Conservation (phyloP, 2,113 vertebrate species). For the Sclerurus mexicanus region DNA sequence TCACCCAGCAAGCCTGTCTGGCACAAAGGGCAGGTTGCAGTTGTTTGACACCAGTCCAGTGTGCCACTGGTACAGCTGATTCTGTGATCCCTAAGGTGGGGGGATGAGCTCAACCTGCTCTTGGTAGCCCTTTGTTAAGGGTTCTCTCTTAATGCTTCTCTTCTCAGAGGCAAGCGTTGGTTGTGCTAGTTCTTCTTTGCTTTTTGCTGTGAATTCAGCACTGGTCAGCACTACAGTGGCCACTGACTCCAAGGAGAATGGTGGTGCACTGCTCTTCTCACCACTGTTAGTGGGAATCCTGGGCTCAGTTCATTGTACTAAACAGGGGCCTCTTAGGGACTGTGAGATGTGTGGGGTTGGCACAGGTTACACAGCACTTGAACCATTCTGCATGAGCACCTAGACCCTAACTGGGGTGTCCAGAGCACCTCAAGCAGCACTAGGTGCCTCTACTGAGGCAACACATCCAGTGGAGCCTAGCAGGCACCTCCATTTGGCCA, state of each 20-base stretch:
- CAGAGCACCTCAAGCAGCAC: not conserved
- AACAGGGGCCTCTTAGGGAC: fast-evolving
- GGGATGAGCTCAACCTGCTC: not conserved
- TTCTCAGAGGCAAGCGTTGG: fast-evolving
- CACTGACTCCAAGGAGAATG: not conserved
- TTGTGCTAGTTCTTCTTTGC: not conserved
- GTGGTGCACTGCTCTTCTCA: not conserved
- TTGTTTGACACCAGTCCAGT: too few species aligned
- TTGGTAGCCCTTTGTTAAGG: not conserved
- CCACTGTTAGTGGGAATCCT: not conserved
- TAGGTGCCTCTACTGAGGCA: not conserved
- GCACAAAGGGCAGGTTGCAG: not conserved
- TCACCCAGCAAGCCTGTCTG: not conserved
- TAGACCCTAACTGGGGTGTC: not conserved
- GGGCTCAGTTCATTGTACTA: not conserved
- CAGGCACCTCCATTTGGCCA: not conserved
- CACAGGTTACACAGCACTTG: not conserved
- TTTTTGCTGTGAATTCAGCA: not conserved
- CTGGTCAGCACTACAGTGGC: not conserved
- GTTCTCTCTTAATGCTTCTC: not conserved
- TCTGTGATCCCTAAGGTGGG: not conserved
- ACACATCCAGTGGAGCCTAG: not conserved
- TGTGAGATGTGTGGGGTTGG: not conserved
- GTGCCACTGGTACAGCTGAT: not conserved
- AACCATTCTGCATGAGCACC: not conserved